Evolutionary conservation across 2,113 vertebrate species (phyloP), one percentile per base, ranked within the genome.

Genomic region (Vimba vimba): DNA sequence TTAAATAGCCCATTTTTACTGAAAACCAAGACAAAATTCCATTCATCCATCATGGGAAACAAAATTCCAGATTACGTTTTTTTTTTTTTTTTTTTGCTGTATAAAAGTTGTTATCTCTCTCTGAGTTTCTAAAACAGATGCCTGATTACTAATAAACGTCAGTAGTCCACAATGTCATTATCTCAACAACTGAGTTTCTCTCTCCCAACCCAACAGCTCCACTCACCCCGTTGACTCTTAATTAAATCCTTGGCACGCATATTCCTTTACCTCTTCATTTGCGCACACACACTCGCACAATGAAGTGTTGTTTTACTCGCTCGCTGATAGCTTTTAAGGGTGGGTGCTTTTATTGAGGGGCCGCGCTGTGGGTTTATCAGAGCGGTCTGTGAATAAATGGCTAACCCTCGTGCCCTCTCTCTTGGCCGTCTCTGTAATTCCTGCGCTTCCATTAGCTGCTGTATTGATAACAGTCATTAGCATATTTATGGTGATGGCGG

Each of bases 401-500:
- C 92, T 95, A 94, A 96, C 95, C 95, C 90, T 71, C 92, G 87
- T 89, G 94, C 95, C 96, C 93, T 86, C 90, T 94, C 91, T 91
- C 92, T 94, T 94, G 94, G 91, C 90, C 92, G 92, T 93, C 96
- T 92, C 93, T 95, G 90, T 96, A 96, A 95, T 96, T 96, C 95
- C 94, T 92, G 94, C 88, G 93, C 94, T 94, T 95, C 96, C 96
- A 97, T 97, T 96, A 96, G 87, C 89, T 92, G 94, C 94, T 96
- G 96, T 98, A 96, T 97, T 96, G 97, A 94, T 97, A 97, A 96
- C 94, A 93, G 90, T 91, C 94, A 97, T 99, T 99, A 97, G 97
- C 98, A 99, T 99, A 99, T 99, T 99, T 97, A 99, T 99, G 96
- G 97, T 98, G 96, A 97, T 96, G 96, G 96, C 96, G 96, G 97